These are phyloP conservation scores for Dicycla oo DNA, from an alignment of 2,888 invertebrate species.

Conservation along the genomic window DNA sequence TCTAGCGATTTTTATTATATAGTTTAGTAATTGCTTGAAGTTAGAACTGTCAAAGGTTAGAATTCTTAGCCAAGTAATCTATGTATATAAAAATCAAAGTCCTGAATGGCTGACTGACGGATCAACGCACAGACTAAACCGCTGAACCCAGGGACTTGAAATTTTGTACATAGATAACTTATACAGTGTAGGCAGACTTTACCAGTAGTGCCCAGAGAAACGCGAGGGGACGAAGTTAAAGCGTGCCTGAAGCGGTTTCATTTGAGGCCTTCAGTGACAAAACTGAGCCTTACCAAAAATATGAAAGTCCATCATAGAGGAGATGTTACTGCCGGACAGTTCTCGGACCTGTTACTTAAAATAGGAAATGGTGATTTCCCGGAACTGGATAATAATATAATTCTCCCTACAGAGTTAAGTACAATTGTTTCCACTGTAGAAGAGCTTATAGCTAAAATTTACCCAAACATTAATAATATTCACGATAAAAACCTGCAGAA, in stretches of 20 bases:
- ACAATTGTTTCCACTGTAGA: not conserved
- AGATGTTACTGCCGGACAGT: not conserved
- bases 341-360: not conserved
- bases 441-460: not conserved
- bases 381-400: not conserved
- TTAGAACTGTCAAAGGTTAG: too few relatives aligned
- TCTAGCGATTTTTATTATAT: too few relatives aligned
- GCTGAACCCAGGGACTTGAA: too few relatives aligned
- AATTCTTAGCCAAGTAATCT: too few relatives aligned
- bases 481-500: conserved; percentile 3
- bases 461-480: not conserved
- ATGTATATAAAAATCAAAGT: too few relatives aligned
- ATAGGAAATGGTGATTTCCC: not conserved
- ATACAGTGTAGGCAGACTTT: too few relatives aligned
- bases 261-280: not conserved
- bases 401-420: conserved; percentile 6
- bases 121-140: too few relatives aligned
- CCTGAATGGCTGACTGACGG: too few relatives aligned
- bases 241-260: not conserved
- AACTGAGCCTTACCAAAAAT: conserved; percentile 1
- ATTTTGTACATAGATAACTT: too few relatives aligned
- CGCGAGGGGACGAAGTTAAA: not conserved
- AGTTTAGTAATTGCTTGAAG: too few relatives aligned
- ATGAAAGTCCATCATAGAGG: not conserved
- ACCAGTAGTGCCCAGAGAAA: not conserved